phyloP scores from a whole-genome alignment of 1,140 invertebrate species.

The Manduca sexta region DNA sequence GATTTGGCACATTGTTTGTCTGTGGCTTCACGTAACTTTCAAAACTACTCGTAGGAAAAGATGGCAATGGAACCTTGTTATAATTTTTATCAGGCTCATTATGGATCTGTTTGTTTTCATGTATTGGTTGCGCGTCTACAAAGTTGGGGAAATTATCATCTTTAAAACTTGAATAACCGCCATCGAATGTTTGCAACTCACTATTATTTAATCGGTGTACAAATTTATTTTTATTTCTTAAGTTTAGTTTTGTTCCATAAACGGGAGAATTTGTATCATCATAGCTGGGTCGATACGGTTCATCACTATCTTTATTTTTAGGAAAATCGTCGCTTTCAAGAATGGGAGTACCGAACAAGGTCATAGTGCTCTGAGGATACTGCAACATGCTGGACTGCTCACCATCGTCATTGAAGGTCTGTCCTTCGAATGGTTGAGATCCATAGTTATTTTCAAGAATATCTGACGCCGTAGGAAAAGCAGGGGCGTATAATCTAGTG shows the following conservation, averaged over 20 bases:
- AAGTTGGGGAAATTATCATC: slow-evolving; percentile 20
- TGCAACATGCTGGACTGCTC: slow-evolving; percentile 32
- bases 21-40: slow-evolving; percentile 20
- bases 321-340: slow-evolving; percentile 22
- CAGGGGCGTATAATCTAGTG: slow-evolving; percentile 52
- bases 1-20: slow-evolving; percentile 11
- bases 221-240: slow-evolving; percentile 34
- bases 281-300: slow-evolving; percentile 12
- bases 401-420: slow-evolving; percentile 14
- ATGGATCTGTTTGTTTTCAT: slow-evolving; percentile 20
- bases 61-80: slow-evolving; percentile 18
- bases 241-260: slow-evolving; percentile 54
- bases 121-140: slow-evolving; percentile 10
- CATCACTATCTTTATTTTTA: slow-evolving; percentile 20
- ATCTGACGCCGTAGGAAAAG: slow-evolving; percentile 53
- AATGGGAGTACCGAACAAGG: slow-evolving; percentile 35
- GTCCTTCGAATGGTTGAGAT: slow-evolving; percentile 20
- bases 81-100: slow-evolving; percentile 20
- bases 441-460: slow-evolving; percentile 33
- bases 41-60: slow-evolving; percentile 16
- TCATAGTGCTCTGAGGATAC: slow-evolving; percentile 31
- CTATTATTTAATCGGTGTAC: slow-evolving; percentile 33
- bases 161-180: slow-evolving; percentile 10
- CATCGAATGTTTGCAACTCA: slow-evolving; percentile 24
- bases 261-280: slow-evolving; percentile 36